Evolutionary conservation across 1,140 invertebrate species (phyloP).

Genomic region (Aphis gossypii): DNA sequence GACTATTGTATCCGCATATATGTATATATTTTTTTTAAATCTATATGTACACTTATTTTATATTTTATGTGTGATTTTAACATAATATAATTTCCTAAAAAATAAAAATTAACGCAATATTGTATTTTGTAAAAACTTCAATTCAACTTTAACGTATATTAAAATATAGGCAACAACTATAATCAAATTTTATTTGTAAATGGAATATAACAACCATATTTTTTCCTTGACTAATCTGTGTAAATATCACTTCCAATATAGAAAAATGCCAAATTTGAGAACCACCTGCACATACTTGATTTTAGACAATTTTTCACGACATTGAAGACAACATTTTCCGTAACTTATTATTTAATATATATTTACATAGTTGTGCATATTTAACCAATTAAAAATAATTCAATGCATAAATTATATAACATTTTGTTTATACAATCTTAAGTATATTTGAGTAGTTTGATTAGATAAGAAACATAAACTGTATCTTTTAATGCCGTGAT

Average conservation of each 20-base stretch:
- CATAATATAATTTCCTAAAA: too few relatives aligned
- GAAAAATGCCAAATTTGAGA: not conserved
- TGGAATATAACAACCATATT: too few relatives aligned
- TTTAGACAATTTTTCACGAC: not conserved
- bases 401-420: not conserved
- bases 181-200: too few relatives aligned
- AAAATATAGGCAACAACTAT: too few relatives aligned
- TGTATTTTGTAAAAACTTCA: too few relatives aligned
- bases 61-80: too few relatives aligned
- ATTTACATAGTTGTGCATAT: not conserved
- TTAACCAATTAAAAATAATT: not conserved
- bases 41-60: not conserved
- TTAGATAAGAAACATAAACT: not conserved
- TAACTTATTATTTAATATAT: not conserved
- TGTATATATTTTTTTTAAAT: not conserved
- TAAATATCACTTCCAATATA: not conserved
- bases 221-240: not conserved
- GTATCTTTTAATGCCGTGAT: not conserved
- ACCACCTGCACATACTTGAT: too few relatives aligned
- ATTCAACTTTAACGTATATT: too few relatives aligned
- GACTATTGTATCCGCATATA: not conserved
- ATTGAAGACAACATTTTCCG: not conserved
- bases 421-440: not conserved
- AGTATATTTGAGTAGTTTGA: not conserved
- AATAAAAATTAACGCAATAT: too few relatives aligned